Evolutionary conservation across 2,888 invertebrate species (phyloP).

Genomic region (Noctua fimbriata): DNA sequence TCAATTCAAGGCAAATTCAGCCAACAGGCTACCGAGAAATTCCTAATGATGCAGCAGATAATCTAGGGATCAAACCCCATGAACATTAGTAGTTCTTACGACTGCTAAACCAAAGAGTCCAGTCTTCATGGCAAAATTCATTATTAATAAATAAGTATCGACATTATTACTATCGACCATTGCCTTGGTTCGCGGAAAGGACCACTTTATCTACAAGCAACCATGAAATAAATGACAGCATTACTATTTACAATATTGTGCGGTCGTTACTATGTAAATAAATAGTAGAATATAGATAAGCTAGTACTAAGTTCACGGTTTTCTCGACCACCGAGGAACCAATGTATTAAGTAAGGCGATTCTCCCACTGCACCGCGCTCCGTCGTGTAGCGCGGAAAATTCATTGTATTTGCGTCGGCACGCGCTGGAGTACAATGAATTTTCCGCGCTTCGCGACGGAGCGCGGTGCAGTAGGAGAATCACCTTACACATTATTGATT

Average conservation of each 20-base stretch:
- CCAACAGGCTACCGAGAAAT: neutral
- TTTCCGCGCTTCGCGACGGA: no score
- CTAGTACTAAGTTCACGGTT: conserved; percentile 3
- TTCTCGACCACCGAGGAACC: neutral
- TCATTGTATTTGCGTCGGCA: no score
- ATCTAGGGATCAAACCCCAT: neutral
- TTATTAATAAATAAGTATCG: conserved; percentile 25
- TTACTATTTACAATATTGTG: conserved; percentile 28
- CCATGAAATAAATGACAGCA: conserved; percentile 54
- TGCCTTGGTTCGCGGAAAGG: conserved; percentile 47
- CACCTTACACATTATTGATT: neutral
- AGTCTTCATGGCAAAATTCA: neutral
- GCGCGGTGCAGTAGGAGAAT: no score
- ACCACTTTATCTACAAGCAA: conserved; percentile 48
- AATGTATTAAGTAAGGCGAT: neutral
- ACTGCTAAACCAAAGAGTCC: neutral
- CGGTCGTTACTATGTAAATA: conserved; percentile 27
- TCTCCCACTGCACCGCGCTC: no score
- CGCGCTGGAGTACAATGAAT: no score
- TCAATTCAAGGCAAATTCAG: neutral
- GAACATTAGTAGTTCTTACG: neutral
- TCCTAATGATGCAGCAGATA: neutral
- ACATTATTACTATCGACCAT: conserved; percentile 29
- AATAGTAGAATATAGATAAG: conserved; percentile 18
- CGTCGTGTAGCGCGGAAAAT: no score